A percentile compares a stretch with the other conserved stretches of the same genome.
Conservation (phyloP, 2,888 invertebrate genomes). For the Odontomyia ornata region DNA sequence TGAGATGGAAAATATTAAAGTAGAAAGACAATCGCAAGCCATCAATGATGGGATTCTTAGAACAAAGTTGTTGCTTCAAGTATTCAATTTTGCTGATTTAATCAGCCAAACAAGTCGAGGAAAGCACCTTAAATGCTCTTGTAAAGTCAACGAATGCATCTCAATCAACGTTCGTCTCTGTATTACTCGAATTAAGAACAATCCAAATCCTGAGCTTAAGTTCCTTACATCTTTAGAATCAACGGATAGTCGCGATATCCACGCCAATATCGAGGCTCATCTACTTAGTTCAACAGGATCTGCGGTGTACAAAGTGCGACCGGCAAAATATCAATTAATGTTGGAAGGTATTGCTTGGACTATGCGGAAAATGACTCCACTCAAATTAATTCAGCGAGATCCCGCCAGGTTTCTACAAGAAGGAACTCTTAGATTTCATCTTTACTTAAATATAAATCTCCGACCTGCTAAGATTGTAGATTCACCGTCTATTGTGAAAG, state of each 20-base stretch:
- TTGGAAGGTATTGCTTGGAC: not conserved
- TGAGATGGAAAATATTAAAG: too few species aligned
- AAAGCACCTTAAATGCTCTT: not conserved
- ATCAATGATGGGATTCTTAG: too few species aligned
- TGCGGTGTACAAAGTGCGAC: not conserved
- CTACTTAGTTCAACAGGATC: not conserved
- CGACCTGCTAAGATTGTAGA: not conserved
- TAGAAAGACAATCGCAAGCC: too few species aligned
- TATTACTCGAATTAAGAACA: not conserved
- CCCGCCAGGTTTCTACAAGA: not conserved
- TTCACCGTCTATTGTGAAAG: not conserved
- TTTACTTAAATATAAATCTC: not conserved
- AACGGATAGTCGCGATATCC: not conserved
- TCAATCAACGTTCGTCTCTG: not conserved
- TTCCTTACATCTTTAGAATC: not conserved
- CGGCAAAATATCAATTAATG: not conserved
- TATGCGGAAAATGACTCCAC: not conserved
- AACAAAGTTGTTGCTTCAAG: too few species aligned
- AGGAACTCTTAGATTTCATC: not conserved
- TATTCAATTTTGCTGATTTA: not conserved
- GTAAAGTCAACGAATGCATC: not conserved
- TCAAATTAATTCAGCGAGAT: not conserved
- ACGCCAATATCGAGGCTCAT: not conserved
- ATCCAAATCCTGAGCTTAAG: not conserved
- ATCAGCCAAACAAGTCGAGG: not conserved